Evolutionary conservation across 1,140 invertebrate species (phyloP), one percentile per base, ranked within the genome.

Genomic region (Caenorhabditis inopinata): DNA sequence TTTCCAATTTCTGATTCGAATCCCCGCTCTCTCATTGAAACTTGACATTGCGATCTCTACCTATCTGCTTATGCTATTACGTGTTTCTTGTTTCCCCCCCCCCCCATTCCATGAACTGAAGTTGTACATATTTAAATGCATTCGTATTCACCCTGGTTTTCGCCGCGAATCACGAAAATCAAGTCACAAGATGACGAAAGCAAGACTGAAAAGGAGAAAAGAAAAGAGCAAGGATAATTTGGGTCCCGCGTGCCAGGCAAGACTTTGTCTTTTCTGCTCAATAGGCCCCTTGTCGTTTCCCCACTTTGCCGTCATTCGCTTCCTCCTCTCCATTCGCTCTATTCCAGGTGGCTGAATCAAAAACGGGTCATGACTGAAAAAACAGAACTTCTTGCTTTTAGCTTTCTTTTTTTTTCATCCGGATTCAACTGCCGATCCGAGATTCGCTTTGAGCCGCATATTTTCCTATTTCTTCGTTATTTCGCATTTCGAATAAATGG

Each of bases 51-150:
- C 51, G 51, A 58, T 68, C 58, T 68, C 58, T 21, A 18, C 38
- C 32, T 68, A 38, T 68, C 58, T 68, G 58, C 58, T 68, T 68
- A 38, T 29, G 32, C 58, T 38, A 68, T 68, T 68, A 68, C 58
- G 58, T 68, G 58, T 68, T 32, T 58, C 32, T 23, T 38, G 12
- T 38, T 21, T n/a, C 0, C n/a, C n/a, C 9, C 11, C n/a, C 12
- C 48, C 7, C 48, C 7, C 11, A 51, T 23, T 51, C 12, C 12
- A 23, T 51, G 7, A n/a, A 68, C 7, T 68, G 5, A 5, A 42
- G 14, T 42, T 68, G 58, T 68, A 68, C 16, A 68, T 68, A 38
- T 18, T 25, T 25, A 68, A 42, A 68, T 68, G 11, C 14, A 42
- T 42, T 42, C 14, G 38, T 42, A 42, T 42, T 42, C 38, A 42